Evolutionary conservation across 1,140 invertebrate species (phyloP), one percentile per base, ranked within the genome.

Genomic region (Rhyacophila brunnea): DNA sequence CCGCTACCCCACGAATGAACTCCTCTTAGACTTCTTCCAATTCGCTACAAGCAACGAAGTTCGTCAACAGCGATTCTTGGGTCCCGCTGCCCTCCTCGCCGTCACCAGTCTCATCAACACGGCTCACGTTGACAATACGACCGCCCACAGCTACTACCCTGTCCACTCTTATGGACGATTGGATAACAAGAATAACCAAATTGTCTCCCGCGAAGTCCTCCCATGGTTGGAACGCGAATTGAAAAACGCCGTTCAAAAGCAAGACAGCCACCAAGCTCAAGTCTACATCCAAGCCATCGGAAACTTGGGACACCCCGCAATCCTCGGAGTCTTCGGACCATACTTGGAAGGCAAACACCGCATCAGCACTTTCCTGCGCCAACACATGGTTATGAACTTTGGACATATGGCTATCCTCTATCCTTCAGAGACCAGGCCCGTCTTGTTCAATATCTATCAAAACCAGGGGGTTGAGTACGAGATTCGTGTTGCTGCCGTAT

Each of bases 371-470:
- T 85, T 81, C 73, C 82, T 88, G 64, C 78, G 87, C 28, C 67
- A 77, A 1, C 67, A 80, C 57, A 87, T 89, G 72, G 80, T 89
- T 6, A 45, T 77, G 14, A 71, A 75, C 28, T 59, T 90, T 49
- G 67, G 73, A 35, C 69, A 74, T 48, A 64, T 89, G 3, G 73
- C 76, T 10, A 59, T 67, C 6, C 64, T 71, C 35, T 65, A 78
- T 35, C 84, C 86, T 11, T 71, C 70, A 56, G 38, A 78, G 1
- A 81, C 76, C 0, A 77, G 80, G 23, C 68, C 80, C 13, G 79
- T 86, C 5, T 67, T 87, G 0, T 88, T 79, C 71, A 87, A 82
- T 64, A 83, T 89, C 52, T 85, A 88, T 60, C 74, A 80, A 58
- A 89, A 89, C 68, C 74, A 74, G 10, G 80, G 73, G 43, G 87